Percentiles rank a stretch among this genome's conserved stretches.
Conservation (phyloP, 30 jellyfish, hydroid and myxozoan species). For the Aurelia aurita region DNA sequence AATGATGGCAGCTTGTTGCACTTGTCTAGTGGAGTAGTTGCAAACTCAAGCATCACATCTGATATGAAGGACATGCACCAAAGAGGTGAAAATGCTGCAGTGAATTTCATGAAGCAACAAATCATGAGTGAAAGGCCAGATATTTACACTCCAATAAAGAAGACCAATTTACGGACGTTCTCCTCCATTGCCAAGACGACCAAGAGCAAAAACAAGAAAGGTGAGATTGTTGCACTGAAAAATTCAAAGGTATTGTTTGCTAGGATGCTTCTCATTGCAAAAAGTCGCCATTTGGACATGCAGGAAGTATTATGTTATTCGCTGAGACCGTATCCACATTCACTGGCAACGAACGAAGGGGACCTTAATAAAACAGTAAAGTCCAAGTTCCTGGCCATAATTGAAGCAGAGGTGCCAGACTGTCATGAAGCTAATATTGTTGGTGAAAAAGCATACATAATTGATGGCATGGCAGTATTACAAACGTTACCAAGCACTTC, state of each 20-base stretch:
- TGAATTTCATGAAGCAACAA: slow-evolving; percentile 20
- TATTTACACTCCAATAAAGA: slow-evolving; percentile 42
- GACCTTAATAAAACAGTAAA: slow-evolving; percentile 35
- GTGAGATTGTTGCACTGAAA: slow-evolving; percentile 52
- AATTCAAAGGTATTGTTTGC: slow-evolving; percentile 32
- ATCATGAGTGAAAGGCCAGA: slow-evolving; percentile 34
- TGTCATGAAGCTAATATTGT: background rate
- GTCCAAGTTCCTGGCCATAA: slow-evolving; percentile 32
- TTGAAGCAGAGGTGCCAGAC: slow-evolving; percentile 28
- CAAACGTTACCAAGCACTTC: slow-evolving; percentile 42
- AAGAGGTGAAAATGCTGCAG: slow-evolving; percentile 45
- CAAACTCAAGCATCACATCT: slow-evolving; percentile 22
- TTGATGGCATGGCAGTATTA: slow-evolving; percentile 76
- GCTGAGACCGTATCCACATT: slow-evolving; percentile 46
- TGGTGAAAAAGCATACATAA: slow-evolving; percentile 32
- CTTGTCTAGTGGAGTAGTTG: slow-evolving; percentile 53
- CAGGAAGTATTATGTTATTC: slow-evolving; percentile 43
- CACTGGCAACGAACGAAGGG: slow-evolving; percentile 59
- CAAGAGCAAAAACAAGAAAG: slow-evolving; percentile 39
- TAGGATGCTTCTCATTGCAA: slow-evolving; percentile 49
- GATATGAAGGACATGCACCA: slow-evolving; percentile 38
- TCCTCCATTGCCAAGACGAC: slow-evolving; percentile 19
- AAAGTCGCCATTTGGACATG: slow-evolving; percentile 39
- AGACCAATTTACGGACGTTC: slow-evolving; percentile 49
- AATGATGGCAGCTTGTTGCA: slow-evolving; percentile 17